These are phyloP conservation scores for Centropristis striata DNA, from an alignment of 2,113 vertebrate genomes.

Conservation along the genomic window DNA sequence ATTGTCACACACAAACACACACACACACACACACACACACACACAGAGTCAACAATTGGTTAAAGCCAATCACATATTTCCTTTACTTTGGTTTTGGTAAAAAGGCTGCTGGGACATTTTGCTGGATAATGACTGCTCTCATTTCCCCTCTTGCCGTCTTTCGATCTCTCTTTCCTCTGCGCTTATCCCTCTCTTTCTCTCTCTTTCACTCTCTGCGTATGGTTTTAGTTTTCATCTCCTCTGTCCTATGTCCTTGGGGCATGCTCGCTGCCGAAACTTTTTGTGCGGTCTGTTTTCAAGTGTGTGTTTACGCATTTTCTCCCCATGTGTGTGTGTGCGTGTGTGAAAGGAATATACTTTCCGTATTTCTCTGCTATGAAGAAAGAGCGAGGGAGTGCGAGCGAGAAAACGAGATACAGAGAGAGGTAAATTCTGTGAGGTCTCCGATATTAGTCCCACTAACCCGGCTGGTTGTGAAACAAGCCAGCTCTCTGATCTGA, in stretches of 20 bases:
- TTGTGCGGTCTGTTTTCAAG: conserved; percentile 72
- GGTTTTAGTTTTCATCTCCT: conserved; percentile 74
- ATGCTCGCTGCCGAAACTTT: conserved; percentile 53
- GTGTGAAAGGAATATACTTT: conserved; percentile 29
- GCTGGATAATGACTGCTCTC: conserved; percentile 53
- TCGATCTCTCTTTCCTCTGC: conserved; percentile 38
- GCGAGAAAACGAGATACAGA: conserved; percentile 31
- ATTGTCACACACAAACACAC: conserved; percentile 19
- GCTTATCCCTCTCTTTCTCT: conserved; percentile 21
- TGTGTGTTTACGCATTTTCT: conserved; percentile 40
- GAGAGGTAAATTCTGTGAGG: conserved; percentile 71
- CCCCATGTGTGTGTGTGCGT: conserved; percentile 36
- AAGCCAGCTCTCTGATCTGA: conserved; percentile 78
- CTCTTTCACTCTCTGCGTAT: conserved; percentile 48
- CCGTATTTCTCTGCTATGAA: background rate
- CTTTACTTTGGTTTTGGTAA: conserved; percentile 57
- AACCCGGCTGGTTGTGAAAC: conserved; percentile 74
- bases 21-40: conserved; percentile 13
- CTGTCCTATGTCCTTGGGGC: conserved; percentile 72
- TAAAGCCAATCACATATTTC: conserved; percentile 57
- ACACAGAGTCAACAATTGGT: conserved; percentile 29
- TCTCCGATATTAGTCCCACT: conserved; percentile 72
- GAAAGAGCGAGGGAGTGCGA: conserved; percentile 19
- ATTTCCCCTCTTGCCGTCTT: conserved; percentile 55
- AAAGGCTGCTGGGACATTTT: conserved; percentile 58